Evolutionary conservation across 1,140 invertebrate genomes (phyloP).

Genomic region (Diplogasteroides magnus): DNA sequence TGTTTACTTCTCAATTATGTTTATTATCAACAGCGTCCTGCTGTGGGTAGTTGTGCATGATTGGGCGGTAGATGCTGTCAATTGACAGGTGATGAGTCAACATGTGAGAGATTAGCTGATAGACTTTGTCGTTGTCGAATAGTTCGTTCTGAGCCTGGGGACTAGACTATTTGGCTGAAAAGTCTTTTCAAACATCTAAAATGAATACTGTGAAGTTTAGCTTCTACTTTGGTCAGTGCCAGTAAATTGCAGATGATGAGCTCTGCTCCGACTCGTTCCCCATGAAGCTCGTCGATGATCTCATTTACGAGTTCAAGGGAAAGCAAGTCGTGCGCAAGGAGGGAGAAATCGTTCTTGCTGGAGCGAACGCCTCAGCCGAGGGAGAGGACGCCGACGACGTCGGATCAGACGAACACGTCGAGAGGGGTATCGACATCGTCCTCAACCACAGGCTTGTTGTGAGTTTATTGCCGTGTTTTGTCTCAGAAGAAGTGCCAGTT

Average conservation of each 20-base stretch:
- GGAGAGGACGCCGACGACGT: constrained; percentile 74
- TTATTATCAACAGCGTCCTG: background rate
- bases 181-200: background rate
- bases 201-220: constrained; percentile 4
- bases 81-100: constrained; percentile 37
- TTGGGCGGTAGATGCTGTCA: background rate
- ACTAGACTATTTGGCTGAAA: too few species aligned
- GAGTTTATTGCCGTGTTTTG: constrained; percentile 7
- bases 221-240: background rate
- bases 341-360: constrained; percentile 75
- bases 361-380: constrained; percentile 80
- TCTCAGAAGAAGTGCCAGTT: too few species aligned
- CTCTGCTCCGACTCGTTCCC: constrained; percentile 97
- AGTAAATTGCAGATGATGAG: constrained; percentile 68
- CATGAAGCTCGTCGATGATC: constrained; percentile 81
- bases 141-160: too few species aligned
- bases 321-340: constrained; percentile 71
- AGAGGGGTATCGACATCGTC: constrained; percentile 79
- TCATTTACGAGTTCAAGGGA: constrained; percentile 88
- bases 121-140: background rate
- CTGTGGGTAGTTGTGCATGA: background rate
- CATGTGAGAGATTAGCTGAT: constrained; percentile 25
- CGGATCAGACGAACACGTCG: constrained; percentile 67
- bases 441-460: constrained; percentile 76
- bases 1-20: too few species aligned